Evolutionary conservation across 2,888 invertebrate genomes (phyloP), one percentile per base, ranked within the genome.

Genomic region (Abrostola tripartita): DNA sequence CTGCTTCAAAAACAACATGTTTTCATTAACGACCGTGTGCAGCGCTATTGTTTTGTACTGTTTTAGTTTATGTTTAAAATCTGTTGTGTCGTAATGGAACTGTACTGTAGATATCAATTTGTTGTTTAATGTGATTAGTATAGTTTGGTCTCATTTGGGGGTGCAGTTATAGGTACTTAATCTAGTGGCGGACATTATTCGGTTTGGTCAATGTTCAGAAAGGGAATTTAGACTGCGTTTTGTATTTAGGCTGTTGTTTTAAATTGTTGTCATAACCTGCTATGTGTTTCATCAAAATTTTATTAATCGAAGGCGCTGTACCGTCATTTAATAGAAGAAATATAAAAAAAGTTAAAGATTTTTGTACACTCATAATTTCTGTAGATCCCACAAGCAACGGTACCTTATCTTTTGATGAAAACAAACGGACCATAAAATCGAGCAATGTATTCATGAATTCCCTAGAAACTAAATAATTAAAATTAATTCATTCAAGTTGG

Each of bases 1-100:
- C 92, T 90, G 91, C 87, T 91, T 92, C 92, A 91, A 92, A 93
- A 93, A 93, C 92, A 90, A 92, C 92, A 92, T 92, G 91, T 92
- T 91, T 92, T 92, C 89, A 92, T 92, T 92, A 92, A 84, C 76
- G 79, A 76, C 71, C 66, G 61, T 74, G 66, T 82, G 81, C 78
- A 78, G 68, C 63, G 85, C 89, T 90, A 88, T 86, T 88, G 88
- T 85, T 87, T 85, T 84, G 84, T 81, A 71, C 69, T 81, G 81
- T 81, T 81, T 83, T 85, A 86, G 87, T 85, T 82, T 82, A 85
- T 83, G 81, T 77, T 78, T 79, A 78, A 76, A 85, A 82, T 84
- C 77, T 79, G 80, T 72, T 80, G 80, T 74, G 50, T 24, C 24
- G 24, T 77, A 78, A 78, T 78, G 67, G 58, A n/a, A 59, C 8